A percentile compares a stretch with the other conserved stretches of the same genome.
phyloP scores from a whole-genome alignment of 2,113 vertebrate genomes.

The Laticauda colubrina region DNA sequence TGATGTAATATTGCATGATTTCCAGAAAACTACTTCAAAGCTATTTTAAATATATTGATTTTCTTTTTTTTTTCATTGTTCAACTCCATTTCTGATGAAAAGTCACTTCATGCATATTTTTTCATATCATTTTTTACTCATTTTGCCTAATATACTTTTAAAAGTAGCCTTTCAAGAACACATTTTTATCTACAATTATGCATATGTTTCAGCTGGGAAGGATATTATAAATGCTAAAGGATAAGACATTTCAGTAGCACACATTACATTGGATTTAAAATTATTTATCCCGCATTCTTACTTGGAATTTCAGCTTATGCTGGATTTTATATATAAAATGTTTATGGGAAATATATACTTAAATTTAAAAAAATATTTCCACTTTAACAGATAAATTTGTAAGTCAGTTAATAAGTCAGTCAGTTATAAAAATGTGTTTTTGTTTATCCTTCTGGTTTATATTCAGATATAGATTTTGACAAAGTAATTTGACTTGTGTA shows the following conservation, averaged over 20 bases:
- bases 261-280: background rate
- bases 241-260: background rate
- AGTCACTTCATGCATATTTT: background rate
- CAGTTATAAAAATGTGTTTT: background rate
- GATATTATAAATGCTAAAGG: background rate
- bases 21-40: background rate
- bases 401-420: background rate
- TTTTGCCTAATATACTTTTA: background rate
- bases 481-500: conserved; percentile 9
- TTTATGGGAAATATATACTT: background rate
- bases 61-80: background rate
- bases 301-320: too few relatives aligned
- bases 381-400: background rate
- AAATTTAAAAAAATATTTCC: background rate
- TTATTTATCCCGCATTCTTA: background rate
- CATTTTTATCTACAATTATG: background rate
- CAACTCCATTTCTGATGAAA: background rate
- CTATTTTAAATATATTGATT: background rate
- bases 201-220: background rate
- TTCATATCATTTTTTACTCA: background rate
- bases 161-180: background rate
- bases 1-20: background rate
- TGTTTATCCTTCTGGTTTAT: background rate
- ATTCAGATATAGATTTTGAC: background rate
- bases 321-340: background rate